phyloP scores from a whole-genome alignment of 1,140 invertebrate species.

The Chrysomallon squamiferum region DNA sequence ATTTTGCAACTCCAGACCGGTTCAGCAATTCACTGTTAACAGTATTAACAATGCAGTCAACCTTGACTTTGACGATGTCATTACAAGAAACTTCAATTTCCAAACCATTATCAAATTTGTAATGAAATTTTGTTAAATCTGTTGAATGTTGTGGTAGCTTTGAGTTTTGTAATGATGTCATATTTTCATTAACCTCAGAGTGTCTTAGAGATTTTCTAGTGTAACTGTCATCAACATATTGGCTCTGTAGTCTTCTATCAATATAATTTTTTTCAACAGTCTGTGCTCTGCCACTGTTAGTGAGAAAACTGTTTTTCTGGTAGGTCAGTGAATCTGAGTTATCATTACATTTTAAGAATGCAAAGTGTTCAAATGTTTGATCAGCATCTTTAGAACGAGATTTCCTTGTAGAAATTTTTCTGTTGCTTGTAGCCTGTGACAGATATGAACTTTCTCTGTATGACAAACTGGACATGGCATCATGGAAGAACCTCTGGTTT shows the following conservation, averaged over 20 bases:
- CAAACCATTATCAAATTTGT: slow-evolving; percentile 11
- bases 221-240: background rate
- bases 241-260: background rate
- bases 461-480: no score
- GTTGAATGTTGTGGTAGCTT: no score
- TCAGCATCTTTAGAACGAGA: no score
- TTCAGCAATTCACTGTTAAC: slow-evolving; percentile 36
- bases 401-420: no score
- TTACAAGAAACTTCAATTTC: slow-evolving; percentile 26
- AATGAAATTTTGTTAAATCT: background rate
- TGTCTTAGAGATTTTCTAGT: background rate
- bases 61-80: slow-evolving; percentile 29
- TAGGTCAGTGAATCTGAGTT: background rate
- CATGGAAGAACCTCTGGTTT: no score
- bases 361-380: no score
- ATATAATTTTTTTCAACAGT: background rate
- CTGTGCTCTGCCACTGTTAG: no score
- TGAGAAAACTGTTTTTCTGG: no score
- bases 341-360: background rate
- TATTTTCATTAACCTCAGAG: background rate
- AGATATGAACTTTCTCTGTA: no score
- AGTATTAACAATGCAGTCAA: slow-evolving; percentile 36
- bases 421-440: no score
- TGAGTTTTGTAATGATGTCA: background rate
- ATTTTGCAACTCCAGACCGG: slow-evolving; percentile 33